Evolutionary conservation across 2,888 invertebrate species (phyloP), one percentile per base, ranked within the genome.

Genomic region (Platycheirus albimanus): DNA sequence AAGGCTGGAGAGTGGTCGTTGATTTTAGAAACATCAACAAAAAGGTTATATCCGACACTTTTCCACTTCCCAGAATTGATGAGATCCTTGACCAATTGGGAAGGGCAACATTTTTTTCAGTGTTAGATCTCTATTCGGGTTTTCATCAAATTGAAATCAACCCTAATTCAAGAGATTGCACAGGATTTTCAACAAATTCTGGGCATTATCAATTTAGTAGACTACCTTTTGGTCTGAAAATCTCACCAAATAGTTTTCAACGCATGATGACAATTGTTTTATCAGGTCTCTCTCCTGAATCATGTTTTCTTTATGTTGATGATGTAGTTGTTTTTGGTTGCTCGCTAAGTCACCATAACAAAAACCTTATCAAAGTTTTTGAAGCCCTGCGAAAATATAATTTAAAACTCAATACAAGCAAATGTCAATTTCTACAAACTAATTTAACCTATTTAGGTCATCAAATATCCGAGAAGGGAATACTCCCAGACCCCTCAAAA

Each of bases 261-360:
- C 41, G 67, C 15, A 72, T 74, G 77, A 45, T 77, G 47, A 64
- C 61, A 5, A 70, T 70, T 19, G 78, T 47, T 0, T n/a, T 64
- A 28, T 56, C 66, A 36, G 56, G 74, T 10, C 36, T 63, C 20
- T 28, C 43, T 24, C 56, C 43, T 8, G n/a, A n/a, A n/a, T n/a
- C n/a, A n/a, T n/a, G n/a, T n/a, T n/a, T n/a, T n/a, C n/a, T n/a
- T n/a, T n/a, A n/a, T n/a, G n/a, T n/a, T n/a, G n/a, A n/a, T n/a
- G 85, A 86, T 43, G 66, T 86, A 0, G 69, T 85, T 20, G 49
- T 85, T 7, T 76, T 80, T 58, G 76, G 64, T n/a, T 54, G 63
- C 17, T 72, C 66, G 8, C 24, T 38, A 11, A 10, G 56, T 30
- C 70, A 83, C n/a, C n/a, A n/a, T n/a, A n/a, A n/a, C n/a, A n/a